Evolutionary conservation across 2,113 vertebrate species (phyloP).

Genomic region (Nettapus auritus): DNA sequence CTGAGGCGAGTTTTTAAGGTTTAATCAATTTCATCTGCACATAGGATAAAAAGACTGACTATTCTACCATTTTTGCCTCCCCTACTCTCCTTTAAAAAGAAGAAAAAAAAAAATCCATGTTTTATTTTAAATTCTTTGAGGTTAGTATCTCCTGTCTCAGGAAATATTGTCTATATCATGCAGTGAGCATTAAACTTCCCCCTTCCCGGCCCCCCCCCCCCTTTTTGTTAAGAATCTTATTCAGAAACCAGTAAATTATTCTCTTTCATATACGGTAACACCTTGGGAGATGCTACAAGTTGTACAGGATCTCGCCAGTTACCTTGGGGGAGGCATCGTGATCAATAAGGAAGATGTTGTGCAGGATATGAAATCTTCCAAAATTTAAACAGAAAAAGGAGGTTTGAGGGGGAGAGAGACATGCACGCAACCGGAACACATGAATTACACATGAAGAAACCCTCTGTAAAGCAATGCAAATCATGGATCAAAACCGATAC

Average conservation of each 20-base stretch:
- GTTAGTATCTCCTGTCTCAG: slow-evolving; percentile 85
- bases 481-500: neutral
- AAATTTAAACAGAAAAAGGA: neutral
- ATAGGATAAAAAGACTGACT: slow-evolving; percentile 80
- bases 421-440: neutral
- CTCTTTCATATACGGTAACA: slow-evolving; percentile 60
- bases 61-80: slow-evolving; percentile 71
- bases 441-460: slow-evolving; percentile 45
- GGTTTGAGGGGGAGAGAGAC: neutral
- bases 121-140: slow-evolving; percentile 85
- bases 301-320: slow-evolving; percentile 62
- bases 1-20: slow-evolving; percentile 81
- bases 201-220: neutral
- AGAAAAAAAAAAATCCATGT: slow-evolving; percentile 79
- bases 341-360: slow-evolving; percentile 45
- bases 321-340: slow-evolving; percentile 24
- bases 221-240: slow-evolving; percentile 58
- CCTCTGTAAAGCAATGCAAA: slow-evolving; percentile 35
- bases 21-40: slow-evolving; percentile 87
- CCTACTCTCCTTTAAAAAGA: slow-evolving; percentile 67
- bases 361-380: slow-evolving; percentile 41
- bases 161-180: slow-evolving; percentile 84
- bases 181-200: slow-evolving; percentile 66
- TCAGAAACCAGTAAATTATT: slow-evolving; percentile 70
- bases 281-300: slow-evolving; percentile 62